These are phyloP conservation scores for Bradysia coprophila DNA, from an alignment of 1,140 invertebrate species.

Conservation along the genomic window DNA sequence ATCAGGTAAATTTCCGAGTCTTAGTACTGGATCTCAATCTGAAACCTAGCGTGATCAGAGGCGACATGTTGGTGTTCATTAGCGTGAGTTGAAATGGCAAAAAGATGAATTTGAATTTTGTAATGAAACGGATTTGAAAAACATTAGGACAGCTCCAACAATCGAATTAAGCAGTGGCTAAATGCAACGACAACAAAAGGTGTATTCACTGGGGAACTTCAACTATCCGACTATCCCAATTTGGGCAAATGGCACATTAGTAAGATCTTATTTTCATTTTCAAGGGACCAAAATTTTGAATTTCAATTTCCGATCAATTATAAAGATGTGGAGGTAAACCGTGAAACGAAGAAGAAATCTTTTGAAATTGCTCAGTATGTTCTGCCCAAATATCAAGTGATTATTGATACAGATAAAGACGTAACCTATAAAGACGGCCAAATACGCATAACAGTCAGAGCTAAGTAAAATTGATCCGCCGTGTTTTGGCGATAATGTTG, in stretches of 20 bases:
- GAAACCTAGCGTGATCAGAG: constrained; percentile 24
- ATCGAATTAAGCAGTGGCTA: constrained; percentile 64
- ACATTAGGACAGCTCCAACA: constrained; percentile 11
- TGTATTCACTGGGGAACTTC: constrained; percentile 60
- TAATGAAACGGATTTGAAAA: neutral
- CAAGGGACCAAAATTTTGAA: neutral
- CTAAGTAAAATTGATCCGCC: constrained; percentile 50
- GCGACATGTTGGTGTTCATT: neutral
- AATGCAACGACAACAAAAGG: constrained; percentile 48
- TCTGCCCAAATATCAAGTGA: constrained; percentile 78
- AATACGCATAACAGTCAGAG: constrained; percentile 56
- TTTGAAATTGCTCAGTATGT: constrained; percentile 63
- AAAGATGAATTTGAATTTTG: too few species aligned
- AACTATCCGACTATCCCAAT: constrained; percentile 63
- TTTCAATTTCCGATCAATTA: neutral
- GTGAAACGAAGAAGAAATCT: constrained; percentile 18
- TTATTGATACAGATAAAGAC: constrained; percentile 61
- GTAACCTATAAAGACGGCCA: constrained; percentile 65
- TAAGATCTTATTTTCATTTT: neutral
- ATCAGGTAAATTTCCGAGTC: constrained; percentile 69
- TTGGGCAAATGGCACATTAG: constrained; percentile 76
- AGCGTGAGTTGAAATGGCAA: too few species aligned
- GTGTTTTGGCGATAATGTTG: neutral
- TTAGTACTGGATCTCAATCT: constrained; percentile 60
- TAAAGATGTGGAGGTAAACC: neutral